Evolutionary conservation across 2,113 vertebrate genomes (phyloP).

Genomic region (Daubentonia madagascariensis): DNA sequence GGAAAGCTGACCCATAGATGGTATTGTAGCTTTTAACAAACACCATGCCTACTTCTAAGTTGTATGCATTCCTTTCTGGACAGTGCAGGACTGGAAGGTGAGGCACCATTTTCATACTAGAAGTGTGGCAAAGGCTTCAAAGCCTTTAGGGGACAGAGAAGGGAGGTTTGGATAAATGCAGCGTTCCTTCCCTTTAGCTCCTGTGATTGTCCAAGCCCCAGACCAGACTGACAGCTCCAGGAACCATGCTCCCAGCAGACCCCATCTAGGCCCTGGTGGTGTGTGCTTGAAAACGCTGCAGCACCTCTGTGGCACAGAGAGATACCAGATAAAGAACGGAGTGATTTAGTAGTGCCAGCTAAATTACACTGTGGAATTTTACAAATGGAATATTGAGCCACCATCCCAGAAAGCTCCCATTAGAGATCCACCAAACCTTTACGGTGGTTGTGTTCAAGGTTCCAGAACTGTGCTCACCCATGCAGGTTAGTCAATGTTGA

Average conservation of each 20-base stretch:
- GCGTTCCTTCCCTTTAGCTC: neutral
- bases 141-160: neutral
- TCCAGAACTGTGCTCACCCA: neutral
- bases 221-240: neutral
- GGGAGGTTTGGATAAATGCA: rapidly evolving
- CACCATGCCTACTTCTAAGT: neutral
- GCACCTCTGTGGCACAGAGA: neutral
- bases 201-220: neutral
- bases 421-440: no score
- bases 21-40: neutral
- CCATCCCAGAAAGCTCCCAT: neutral
- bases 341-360: neutral
- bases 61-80: neutral
- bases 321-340: neutral
- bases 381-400: neutral
- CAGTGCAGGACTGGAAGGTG: neutral
- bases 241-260: neutral
- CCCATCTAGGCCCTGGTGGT: neutral
- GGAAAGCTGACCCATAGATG: neutral
- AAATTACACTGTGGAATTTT: neutral
- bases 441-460: neutral
- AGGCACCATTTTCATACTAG: neutral
- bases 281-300: neutral
- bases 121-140: neutral
- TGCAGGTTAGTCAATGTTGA: no score